Evolutionary conservation across 2,113 vertebrate genomes (phyloP), one percentile per base, ranked within the genome.

Genomic region (Catharus fuscescens): DNA sequence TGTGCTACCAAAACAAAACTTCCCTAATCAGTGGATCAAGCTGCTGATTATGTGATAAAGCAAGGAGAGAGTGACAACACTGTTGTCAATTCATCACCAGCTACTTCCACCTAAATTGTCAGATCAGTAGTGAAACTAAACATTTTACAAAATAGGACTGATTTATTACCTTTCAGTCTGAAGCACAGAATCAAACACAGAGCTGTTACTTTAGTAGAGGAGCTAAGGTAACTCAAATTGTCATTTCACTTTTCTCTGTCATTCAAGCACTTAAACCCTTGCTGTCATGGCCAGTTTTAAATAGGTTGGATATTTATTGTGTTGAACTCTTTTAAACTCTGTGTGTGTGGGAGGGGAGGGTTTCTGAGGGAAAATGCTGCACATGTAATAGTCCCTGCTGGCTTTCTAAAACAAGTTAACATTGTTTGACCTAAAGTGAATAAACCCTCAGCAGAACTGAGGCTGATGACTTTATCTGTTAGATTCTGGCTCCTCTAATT

Each of bases 381-480:
- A 88, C 82, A 81, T 92, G 82, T 88, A 76, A 94, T 71, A 83
- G 82, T 95, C 93, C 76, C 83, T 81, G 88, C 40, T 88, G 76
- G 69, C 80, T 94, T 94, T 93, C 88, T 92, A 84, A 94, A 93
- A 95, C 88, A 94, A 95, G 93, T 86, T 93, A 96, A 92, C 90
- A 80, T 94, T 95, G 90, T 97, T 95, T 94, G 86, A 95, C 88
- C 90, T 95, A 47, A 94, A 92, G 52, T 78, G 94, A 96, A 92
- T 76, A 92, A 94, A 94, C 31, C 28, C 85, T 74, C 82, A 95
- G 80, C 90, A 96, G 72, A 93, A 92, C 77, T 65, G 85, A 86
- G 72, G 60, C 82, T 25, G 94, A 88, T 96, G 94, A 96, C 94
- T 96, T 85, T 97, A 95, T 95, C 93, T 92, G 64, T 88, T 94